A percentile compares a stretch with the other conserved stretches of the same genome.
Conservation (phyloP, 2,113 vertebrate species). For the Lagopus leucura region DNA sequence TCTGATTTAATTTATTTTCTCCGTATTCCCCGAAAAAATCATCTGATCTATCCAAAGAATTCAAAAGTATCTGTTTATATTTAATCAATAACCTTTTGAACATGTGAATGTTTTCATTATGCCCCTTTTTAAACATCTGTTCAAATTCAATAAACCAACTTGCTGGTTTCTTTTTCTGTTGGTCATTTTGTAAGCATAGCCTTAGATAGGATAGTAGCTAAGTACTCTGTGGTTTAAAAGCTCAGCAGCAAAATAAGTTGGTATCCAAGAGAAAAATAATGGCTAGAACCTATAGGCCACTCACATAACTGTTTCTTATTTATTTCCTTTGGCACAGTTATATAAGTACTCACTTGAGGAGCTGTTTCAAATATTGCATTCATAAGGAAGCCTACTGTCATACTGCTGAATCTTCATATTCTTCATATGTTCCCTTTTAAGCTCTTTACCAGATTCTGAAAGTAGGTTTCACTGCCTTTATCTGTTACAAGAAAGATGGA, state of each 20-base stretch:
- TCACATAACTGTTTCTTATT: background rate
- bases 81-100: constrained; percentile 1
- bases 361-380: background rate
- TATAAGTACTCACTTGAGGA: background rate
- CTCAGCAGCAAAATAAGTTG: background rate
- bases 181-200: background rate
- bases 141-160: background rate
- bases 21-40: background rate
- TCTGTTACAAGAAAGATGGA: background rate
- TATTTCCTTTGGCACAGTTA: background rate
- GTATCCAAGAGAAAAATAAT: background rate
- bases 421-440: background rate
- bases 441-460: background rate
- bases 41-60: background rate
- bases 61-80: background rate
- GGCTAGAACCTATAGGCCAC: background rate
- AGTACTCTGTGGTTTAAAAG: background rate
- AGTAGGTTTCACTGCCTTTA: background rate
- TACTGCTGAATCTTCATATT: background rate
- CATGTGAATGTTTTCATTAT: constrained; percentile 9
- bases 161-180: background rate
- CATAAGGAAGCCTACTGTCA: background rate
- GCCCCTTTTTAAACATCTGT: background rate
- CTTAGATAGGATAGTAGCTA: background rate
- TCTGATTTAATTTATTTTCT: background rate